Evolutionary conservation across 2,797 vertebrate species (phyloP).

Genomic region (Liparis tanakae): DNA sequence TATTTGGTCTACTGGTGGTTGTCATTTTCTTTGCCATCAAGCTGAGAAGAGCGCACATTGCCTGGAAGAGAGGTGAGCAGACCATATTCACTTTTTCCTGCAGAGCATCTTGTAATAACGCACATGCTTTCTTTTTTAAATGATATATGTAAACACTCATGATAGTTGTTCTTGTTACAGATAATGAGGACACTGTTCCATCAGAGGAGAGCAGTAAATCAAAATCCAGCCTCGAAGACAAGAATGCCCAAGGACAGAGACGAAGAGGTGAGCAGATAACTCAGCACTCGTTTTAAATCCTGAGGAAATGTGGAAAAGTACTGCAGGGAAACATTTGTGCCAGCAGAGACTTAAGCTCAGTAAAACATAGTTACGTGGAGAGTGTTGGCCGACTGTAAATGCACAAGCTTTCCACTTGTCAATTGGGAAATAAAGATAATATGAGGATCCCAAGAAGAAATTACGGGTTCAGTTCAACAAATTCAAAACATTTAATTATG

Average conservation of each 20-base stretch:
- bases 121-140: not conserved
- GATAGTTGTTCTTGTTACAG: conserved; percentile 79
- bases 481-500: not conserved
- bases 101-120: not conserved
- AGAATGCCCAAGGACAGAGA: conserved; percentile 61
- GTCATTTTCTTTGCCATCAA: conserved; percentile 88
- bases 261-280: conserved; percentile 58
- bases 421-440: not conserved
- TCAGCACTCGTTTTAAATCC: not conserved
- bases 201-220: conserved; percentile 90
- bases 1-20: conserved; percentile 84
- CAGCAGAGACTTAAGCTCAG: not conserved
- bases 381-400: not conserved
- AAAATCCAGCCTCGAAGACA: conserved; percentile 88
- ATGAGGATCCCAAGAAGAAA: not conserved
- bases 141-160: not conserved
- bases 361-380: not conserved
- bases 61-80: conserved; percentile 89
- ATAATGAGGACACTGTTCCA: conserved; percentile 88
- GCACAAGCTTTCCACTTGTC: not conserved
- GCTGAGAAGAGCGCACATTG: conserved; percentile 85
- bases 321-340: not conserved
- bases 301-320: conserved; percentile 4
- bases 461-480: not conserved
- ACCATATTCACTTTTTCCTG: not conserved